Evolutionary conservation across 1,140 invertebrate genomes (phyloP), one percentile per base, ranked within the genome.

Genomic region (Brachionus sp.): DNA sequence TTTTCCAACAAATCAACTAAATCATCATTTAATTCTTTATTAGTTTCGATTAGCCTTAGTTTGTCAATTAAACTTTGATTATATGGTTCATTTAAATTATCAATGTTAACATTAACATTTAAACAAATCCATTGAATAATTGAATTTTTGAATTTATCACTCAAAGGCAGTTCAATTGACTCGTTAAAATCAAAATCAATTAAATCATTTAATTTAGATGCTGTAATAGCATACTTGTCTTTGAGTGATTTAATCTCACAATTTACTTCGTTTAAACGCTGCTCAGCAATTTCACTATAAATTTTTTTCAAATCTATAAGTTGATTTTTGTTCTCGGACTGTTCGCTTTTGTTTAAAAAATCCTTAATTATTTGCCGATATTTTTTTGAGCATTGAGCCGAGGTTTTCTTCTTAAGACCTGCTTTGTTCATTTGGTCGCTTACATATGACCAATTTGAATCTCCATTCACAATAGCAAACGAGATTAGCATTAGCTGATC

Each of bases 361-460:
- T 37, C 5, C 3, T 80, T 80, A 7, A 75, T 44, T 75, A 75
- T 25, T 46, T 75, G 39, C 5, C 70, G n/a, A 62, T 80, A 80
- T 16, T 80, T 25, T 80, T 66, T 80, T 5, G 77, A 62, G 25
- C 77, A 80, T 37, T 80, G 35, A 1, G 33, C 19, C 2, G 42
- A 44, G 2, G 42, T 75, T 4, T 75, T 75, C 35, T 80, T 80
- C 10, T 25, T 62, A 25, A 13, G 12, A 7, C 57, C 35, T 5
- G 23, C 1, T 62, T 80, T 80, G 50, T 80, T 80, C 29, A 80
- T 29, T 80, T 80, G 77, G 5, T 66, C 77, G 25, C 29, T 23
- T 9, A 66, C n/a, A 39, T 62, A 37, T 0, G 77, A 62, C 77
- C 77, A 80, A 37, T 80, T 80, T 0, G 77, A 80, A 9, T 80